Evolutionary conservation across 2,113 vertebrate genomes (phyloP).

Genomic region (Lophura nycthemera): DNA sequence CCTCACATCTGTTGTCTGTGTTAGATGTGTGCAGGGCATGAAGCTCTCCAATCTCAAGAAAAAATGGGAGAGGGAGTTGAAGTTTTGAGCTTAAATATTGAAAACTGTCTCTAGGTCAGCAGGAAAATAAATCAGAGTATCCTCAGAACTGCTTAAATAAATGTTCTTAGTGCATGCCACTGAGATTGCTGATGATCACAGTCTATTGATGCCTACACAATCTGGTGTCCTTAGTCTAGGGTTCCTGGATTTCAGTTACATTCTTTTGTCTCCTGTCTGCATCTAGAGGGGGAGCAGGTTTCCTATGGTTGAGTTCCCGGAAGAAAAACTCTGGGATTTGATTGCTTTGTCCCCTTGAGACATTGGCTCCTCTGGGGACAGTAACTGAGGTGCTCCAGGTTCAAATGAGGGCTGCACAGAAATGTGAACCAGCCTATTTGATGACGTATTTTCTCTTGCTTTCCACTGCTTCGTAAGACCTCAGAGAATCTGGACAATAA

Average conservation of each 20-base stretch:
- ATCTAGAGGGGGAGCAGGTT: background rate
- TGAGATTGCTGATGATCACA: slow-evolving; percentile 9
- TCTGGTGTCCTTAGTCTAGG: background rate
- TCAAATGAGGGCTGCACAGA: background rate
- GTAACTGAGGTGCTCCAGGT: background rate
- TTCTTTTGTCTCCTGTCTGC: background rate
- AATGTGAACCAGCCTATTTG: background rate
- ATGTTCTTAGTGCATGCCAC: background rate
- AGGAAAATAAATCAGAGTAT: background rate
- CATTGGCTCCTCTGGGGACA: background rate
- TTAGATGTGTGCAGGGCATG: background rate
- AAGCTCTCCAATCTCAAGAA: background rate
- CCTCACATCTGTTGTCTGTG: background rate
- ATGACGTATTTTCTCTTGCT: background rate
- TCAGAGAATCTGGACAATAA: background rate
- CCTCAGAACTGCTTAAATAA: slow-evolving; percentile 3
- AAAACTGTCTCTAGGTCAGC: background rate
- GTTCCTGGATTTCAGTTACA: slow-evolving; percentile 23
- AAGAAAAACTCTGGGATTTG: background rate
- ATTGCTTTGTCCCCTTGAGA: background rate
- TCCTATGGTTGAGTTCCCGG: background rate
- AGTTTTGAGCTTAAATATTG: background rate
- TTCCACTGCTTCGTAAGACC: background rate
- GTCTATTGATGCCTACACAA: background rate
- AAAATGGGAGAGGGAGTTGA: background rate